phyloP scores from a whole-genome alignment of 2,888 invertebrate genomes.

The Agonopterix heracliana region DNA sequence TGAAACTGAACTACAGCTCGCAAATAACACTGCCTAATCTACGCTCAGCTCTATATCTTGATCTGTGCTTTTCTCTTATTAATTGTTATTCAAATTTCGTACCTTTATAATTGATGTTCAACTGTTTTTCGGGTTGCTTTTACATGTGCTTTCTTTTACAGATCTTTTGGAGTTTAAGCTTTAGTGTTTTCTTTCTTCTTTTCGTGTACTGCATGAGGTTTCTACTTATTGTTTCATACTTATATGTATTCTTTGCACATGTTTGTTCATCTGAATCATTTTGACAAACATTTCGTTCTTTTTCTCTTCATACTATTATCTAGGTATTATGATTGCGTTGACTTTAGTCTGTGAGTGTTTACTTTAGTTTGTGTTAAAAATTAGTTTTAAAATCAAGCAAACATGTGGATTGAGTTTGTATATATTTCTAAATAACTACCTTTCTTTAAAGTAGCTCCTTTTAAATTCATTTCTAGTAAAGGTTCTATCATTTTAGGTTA shows the following conservation, averaged over 20 bases:
- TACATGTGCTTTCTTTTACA: constrained; percentile 35
- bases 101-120: constrained; percentile 11
- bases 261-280: constrained; percentile 20
- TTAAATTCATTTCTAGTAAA: too few species aligned
- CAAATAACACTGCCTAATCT: constrained; percentile 74
- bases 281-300: background rate
- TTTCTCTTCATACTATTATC: too few species aligned
- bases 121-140: constrained; percentile 30
- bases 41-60: constrained; percentile 64
- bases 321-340: too few species aligned
- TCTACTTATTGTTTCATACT: constrained; percentile 18
- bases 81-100: constrained; percentile 19
- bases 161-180: constrained; percentile 38
- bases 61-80: constrained; percentile 58
- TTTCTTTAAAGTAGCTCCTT: too few species aligned
- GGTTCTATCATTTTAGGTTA: too few species aligned
- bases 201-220: constrained; percentile 41
- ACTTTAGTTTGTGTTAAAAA: too few species aligned
- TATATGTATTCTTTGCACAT: constrained; percentile 29
- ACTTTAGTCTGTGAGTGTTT: too few species aligned
- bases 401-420: too few species aligned
- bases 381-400: too few species aligned
- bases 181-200: constrained; percentile 31
- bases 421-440: too few species aligned
- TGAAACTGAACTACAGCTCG: constrained; percentile 54